phyloP scores from a whole-genome alignment of 92 coral and sea anemone genomes.

The Montipora capitata region DNA sequence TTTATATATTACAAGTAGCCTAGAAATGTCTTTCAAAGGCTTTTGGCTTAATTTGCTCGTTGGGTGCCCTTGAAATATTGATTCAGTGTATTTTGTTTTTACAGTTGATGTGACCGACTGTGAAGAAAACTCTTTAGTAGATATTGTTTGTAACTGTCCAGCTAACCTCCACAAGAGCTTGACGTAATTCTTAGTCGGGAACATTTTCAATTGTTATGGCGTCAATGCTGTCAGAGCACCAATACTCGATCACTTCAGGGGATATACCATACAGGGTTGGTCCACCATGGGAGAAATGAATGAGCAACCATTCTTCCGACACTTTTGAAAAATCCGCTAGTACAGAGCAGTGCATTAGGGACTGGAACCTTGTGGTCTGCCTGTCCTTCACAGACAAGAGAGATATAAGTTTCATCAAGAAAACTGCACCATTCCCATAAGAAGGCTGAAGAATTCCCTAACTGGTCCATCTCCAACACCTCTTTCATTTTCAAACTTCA shows the following conservation, averaged over 20 bases:
- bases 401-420: conserved; percentile 5
- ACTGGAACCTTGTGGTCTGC: conserved; percentile 65
- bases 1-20: too few species aligned
- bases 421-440: conserved; percentile 50
- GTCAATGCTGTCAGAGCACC: conserved; percentile 34
- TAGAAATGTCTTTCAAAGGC: too few species aligned
- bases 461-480: conserved; percentile 63
- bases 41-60: too few species aligned
- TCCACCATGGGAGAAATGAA: conserved; percentile 63
- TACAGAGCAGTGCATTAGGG: conserved; percentile 35
- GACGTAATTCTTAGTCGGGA: conserved; percentile 45
- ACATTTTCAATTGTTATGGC: conserved; percentile 39
- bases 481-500: conserved; percentile 43
- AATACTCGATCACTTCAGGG: conserved; percentile 38
- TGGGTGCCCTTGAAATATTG: too few species aligned
- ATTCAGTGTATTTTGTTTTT: too few species aligned
- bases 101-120: too few species aligned
- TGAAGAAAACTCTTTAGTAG: too few species aligned
- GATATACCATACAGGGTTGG: conserved; percentile 50
- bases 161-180: conserved; percentile 18
- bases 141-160: neutral
- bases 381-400: conserved; percentile 43
- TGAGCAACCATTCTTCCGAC: conserved; percentile 59
- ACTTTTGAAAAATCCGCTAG: conserved; percentile 22
- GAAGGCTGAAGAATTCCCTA: conserved; percentile 30